Evolutionary conservation across 2,797 vertebrate genomes (phyloP).

Genomic region (Poecilia wingei): DNA sequence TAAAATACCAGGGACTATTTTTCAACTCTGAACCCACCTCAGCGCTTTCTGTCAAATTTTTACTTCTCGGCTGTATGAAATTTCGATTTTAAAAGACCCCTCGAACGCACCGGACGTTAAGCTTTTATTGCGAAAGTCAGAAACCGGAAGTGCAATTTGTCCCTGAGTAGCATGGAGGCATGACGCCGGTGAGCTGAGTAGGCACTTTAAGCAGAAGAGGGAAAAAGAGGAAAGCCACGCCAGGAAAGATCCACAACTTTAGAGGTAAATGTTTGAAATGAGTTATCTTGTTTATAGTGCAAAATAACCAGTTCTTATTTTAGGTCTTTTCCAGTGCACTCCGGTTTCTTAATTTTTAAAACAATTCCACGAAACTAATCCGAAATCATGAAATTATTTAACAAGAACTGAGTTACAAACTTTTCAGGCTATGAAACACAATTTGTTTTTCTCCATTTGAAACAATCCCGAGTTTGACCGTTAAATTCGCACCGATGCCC

Average conservation of each 20-base stretch:
- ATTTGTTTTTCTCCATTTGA: background rate
- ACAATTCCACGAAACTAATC: background rate
- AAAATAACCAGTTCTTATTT: background rate
- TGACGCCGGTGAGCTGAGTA: conserved; percentile 15
- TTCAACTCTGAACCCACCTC: background rate
- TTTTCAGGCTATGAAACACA: background rate
- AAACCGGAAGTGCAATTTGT: conserved; percentile 29
- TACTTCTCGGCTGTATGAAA: background rate
- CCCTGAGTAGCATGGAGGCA: background rate
- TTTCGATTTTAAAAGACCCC: background rate
- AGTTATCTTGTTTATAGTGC: fast-evolving
- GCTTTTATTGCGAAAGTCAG: conserved; percentile 45
- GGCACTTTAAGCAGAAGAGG: background rate
- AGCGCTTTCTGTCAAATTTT: background rate
- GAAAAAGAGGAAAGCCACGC: conserved; percentile 21
- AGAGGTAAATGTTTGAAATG: conserved; percentile 45
- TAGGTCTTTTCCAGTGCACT: background rate
- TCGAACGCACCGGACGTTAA: background rate
- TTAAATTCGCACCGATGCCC: background rate
- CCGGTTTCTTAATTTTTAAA: background rate
- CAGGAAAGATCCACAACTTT: background rate
- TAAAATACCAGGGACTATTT: background rate
- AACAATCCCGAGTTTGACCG: background rate
- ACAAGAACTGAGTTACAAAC: background rate
- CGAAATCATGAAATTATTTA: background rate